phyloP scores from a whole-genome alignment of 92 coral and sea anemone species.

The Parazoanthus atlanticus region DNA sequence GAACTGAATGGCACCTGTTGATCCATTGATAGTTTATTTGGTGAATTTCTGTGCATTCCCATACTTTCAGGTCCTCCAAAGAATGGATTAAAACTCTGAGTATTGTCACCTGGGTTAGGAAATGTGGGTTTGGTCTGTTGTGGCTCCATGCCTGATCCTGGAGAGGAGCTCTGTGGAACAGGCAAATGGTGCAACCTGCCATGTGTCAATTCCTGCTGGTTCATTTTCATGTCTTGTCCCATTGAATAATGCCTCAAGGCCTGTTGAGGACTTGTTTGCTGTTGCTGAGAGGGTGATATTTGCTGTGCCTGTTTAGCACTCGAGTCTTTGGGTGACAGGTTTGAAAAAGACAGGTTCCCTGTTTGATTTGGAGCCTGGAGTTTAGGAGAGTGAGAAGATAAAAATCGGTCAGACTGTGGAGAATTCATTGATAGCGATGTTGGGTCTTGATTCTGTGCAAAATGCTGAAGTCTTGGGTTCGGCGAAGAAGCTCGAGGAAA shows the following conservation, averaged over 20 bases:
- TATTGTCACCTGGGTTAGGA: conserved; percentile 52
- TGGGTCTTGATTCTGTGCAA: conserved; percentile 68
- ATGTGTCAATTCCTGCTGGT: conserved; percentile 71
- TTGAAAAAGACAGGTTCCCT: conserved; percentile 63
- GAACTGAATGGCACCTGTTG: conserved; percentile 62
- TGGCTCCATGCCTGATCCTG: conserved; percentile 49
- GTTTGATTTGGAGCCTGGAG: conserved; percentile 76
- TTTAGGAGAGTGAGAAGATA: conserved; percentile 82
- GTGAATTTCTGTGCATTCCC: conserved; percentile 70
- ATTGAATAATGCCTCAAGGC: conserved; percentile 73
- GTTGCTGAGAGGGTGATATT: conserved; percentile 68
- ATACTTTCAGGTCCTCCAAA: conserved; percentile 66
- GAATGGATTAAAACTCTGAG: conserved; percentile 61
- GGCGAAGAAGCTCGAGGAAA: conserved; percentile 84
- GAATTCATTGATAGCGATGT: conserved; percentile 56
- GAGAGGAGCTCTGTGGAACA: conserved; percentile 33
- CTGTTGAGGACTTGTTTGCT: conserved; percentile 76
- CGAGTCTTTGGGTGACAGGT: conserved; percentile 80
- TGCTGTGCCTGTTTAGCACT: conserved; percentile 69
- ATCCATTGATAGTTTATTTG: conserved; percentile 61
- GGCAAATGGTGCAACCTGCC: conserved; percentile 63
- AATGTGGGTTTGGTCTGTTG: conserved; percentile 68
- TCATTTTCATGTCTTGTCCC: conserved; percentile 67
- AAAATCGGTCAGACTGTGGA: conserved; percentile 55
- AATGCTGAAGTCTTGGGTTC: conserved; percentile 83